Percentiles rank a stretch among this genome's conserved stretches.
Conservation (phyloP, 2,113 vertebrate species). For the Prunella himalayana region DNA sequence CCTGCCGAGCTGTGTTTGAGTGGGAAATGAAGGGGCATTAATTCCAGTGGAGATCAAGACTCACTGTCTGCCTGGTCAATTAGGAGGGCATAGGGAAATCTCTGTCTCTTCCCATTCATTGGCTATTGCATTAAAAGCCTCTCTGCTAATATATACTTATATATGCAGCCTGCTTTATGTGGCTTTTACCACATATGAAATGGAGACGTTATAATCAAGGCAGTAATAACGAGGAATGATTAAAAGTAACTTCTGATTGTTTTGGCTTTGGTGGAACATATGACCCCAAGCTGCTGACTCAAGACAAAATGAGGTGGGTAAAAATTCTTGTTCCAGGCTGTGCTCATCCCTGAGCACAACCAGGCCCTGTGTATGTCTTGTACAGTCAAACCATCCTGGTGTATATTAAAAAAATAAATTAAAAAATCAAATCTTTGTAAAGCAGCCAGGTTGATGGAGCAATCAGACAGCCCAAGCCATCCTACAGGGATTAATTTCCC, state of each 20-base stretch:
- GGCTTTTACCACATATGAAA: slow-evolving; percentile 60
- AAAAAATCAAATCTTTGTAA: background rate
- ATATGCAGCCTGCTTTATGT: slow-evolving; percentile 51
- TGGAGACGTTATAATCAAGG: slow-evolving; percentile 49
- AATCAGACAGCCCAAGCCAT: background rate
- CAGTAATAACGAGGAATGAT: slow-evolving; percentile 16
- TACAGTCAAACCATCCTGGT: background rate
- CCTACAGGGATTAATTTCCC: background rate
- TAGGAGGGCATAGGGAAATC: slow-evolving; percentile 14
- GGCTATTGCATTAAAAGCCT: slow-evolving; percentile 15
- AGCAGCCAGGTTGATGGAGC: background rate
- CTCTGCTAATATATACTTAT: slow-evolving; percentile 50
- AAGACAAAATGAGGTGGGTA: background rate
- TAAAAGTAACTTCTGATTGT: slow-evolving; percentile 62
- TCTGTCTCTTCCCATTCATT: background rate
- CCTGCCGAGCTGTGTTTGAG: background rate
- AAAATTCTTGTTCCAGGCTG: background rate
- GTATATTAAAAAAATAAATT: background rate
- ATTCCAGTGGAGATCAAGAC: slow-evolving; percentile 1
- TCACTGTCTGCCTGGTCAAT: slow-evolving; percentile 35
- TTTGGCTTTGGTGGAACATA: slow-evolving; percentile 41
- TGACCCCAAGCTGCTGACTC: slow-evolving; percentile 47
- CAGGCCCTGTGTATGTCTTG: background rate
- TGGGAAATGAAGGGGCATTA: background rate
- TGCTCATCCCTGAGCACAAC: background rate